These are phyloP conservation scores for Cranoglanis bouderius DNA, from an alignment of 2,113 vertebrate species.

Conservation along the genomic window DNA sequence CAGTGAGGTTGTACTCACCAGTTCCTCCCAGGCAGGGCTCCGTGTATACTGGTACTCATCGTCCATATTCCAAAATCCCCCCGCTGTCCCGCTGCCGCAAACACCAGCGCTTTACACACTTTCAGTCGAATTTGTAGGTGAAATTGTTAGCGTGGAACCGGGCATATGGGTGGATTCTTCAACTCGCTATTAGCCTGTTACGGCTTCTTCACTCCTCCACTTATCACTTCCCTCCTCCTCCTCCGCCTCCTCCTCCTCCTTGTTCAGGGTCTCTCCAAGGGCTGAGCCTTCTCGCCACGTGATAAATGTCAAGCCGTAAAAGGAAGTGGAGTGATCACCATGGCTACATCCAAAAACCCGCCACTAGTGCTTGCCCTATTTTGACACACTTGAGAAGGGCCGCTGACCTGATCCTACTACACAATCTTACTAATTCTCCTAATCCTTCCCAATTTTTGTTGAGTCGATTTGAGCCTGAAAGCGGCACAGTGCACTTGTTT, in stretches of 20 bases:
- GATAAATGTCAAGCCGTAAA: conserved; percentile 68
- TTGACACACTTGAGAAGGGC: not conserved
- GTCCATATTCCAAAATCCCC: conserved; percentile 74
- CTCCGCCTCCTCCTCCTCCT: conserved; percentile 34
- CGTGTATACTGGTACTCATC: conserved; percentile 79
- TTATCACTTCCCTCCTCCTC: conserved; percentile 40
- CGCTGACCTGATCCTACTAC: conserved; percentile 1
- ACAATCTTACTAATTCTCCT: not conserved
- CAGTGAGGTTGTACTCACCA: conserved; percentile 67
- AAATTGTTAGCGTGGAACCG: conserved; percentile 27
- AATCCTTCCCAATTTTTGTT: not conserved
- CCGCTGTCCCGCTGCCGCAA: conserved; percentile 53
- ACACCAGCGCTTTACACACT: conserved; percentile 21
- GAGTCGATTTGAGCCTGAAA: not conserved
- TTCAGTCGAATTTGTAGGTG: not conserved
- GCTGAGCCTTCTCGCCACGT: conserved; percentile 66
- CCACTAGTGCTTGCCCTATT: conserved; percentile 6
- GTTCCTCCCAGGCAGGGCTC: conserved; percentile 84
- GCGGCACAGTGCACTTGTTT: not conserved
- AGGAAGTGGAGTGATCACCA: conserved; percentile 41
- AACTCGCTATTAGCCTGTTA: conserved; percentile 40
- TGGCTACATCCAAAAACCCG: conserved; percentile 48
- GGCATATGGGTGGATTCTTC: conserved; percentile 40
- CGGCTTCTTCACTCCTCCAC: conserved; percentile 36
- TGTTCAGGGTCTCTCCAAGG: conserved; percentile 45